Evolutionary conservation across 2,113 vertebrate species (phyloP), one percentile per base, ranked within the genome.

Genomic region (Phycodurus eques): DNA sequence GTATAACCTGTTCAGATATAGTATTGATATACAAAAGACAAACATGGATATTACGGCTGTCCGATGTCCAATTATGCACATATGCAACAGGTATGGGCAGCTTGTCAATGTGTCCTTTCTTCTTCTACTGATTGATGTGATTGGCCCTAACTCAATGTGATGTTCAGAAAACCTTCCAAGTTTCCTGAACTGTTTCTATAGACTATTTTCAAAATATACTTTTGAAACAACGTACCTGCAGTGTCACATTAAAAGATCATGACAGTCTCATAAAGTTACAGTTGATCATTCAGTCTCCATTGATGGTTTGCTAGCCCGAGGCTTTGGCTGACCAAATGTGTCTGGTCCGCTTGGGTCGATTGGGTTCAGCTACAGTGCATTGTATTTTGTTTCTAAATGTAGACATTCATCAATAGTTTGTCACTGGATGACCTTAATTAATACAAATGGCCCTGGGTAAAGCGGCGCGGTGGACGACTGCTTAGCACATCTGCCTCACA

Each of bases 261-360:
- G 10, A 46, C 12, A 46, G 35, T 60, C 49, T 73, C 64, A 68
- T 62, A 57, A 20, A 66, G 73, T 47, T 13, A 10, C 14, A 51
- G 49, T 5, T 51, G 14, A 51, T 51, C 17, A 19, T 51, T 78
- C 67, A 74, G 63, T 80, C 19, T 74, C 51, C 22, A 33, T 53
- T 76, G 73, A 65, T 5, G 11, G 74, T 76, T 80, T 72, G 67
- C 65, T 67, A 62, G 77, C 66, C 77, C 73, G 39, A 54, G 63
- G 69, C 71, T 74, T 74, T 39, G 33, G 60, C 74, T 79, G 62
- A 77, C 79, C 47, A 46, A 44, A 42, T 70, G 46, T 5, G 54
- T 84, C 59, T 60, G 68, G 70, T 77, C 74, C 79, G 39, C 74
- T 71, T 77, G 64, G 62, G 68, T 82, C 20, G 54, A 81, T 80